Evolutionary conservation across 1,140 invertebrate species (phyloP).

Genomic region (Drosophila nigrodunni): DNA sequence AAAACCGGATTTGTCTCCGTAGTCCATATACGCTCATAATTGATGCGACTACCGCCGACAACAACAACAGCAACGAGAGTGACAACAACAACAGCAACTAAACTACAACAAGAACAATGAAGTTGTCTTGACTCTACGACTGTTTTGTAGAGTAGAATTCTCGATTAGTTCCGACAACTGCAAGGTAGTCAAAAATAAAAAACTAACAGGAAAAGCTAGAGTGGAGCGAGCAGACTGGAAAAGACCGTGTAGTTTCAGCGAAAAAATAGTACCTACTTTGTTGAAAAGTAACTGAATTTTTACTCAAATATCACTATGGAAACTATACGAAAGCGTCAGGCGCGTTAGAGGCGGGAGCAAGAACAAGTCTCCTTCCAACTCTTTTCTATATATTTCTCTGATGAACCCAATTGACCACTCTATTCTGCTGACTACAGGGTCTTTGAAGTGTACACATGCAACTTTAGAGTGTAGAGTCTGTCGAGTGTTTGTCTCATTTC

Average conservation of each 20-base stretch:
- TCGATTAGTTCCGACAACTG: constrained; percentile 72
- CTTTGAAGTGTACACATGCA: constrained; percentile 62
- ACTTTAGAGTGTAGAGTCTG: constrained; percentile 22
- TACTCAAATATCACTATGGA: no score
- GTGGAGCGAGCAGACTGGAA: no score
- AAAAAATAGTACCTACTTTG: no score
- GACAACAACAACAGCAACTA: constrained; percentile 27
- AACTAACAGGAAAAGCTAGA: no score
- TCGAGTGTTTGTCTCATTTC: constrained; percentile 8
- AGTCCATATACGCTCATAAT: constrained; percentile 77
- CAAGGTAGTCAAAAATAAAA: constrained; percentile 56
- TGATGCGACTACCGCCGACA: constrained; percentile 68
- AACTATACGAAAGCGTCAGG: no score
- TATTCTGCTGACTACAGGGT: no score
- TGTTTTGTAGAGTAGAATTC: constrained; percentile 67
- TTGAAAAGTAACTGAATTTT: no score
- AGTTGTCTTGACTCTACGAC: constrained; percentile 42
- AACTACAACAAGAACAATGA: constrained; percentile 49
- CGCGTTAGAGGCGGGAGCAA: no score
- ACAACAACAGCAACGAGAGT: constrained; percentile 25
- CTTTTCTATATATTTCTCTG: no score
- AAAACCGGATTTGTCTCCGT: constrained; percentile 74
- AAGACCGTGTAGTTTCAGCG: no score
- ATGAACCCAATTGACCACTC: no score
- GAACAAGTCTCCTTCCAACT: no score